These are phyloP conservation scores for Sycobia sp. DNA, from an alignment of 1,140 invertebrate species.

Conservation along the genomic window DNA sequence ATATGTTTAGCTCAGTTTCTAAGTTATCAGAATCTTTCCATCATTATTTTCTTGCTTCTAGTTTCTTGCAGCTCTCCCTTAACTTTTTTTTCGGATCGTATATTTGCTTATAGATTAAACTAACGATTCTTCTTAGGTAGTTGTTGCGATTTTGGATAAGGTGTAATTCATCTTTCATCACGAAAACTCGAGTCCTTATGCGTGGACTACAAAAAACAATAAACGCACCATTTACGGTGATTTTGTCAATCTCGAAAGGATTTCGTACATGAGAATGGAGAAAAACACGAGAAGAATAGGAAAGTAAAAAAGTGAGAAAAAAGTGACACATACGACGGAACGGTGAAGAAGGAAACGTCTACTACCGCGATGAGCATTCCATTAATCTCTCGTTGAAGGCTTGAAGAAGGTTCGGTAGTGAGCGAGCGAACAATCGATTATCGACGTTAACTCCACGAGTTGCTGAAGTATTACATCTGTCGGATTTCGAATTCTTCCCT, in stretches of 20 bases:
- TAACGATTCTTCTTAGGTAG: too few relatives aligned
- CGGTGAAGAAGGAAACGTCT: not conserved
- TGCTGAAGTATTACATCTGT: not conserved
- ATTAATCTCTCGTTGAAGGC: conserved; percentile 13
- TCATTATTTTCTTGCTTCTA: too few relatives aligned
- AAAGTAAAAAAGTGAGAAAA: not conserved
- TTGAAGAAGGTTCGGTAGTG: not conserved
- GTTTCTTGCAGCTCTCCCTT: too few relatives aligned
- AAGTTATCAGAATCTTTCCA: too few relatives aligned
- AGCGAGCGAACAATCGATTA: not conserved
- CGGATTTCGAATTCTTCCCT: not conserved
- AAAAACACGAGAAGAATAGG: not conserved
- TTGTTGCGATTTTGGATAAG: too few relatives aligned
- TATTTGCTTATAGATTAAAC: too few relatives aligned
- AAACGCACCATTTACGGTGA: conserved; percentile 2
- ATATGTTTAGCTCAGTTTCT: too few relatives aligned
- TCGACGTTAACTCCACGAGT: not conserved
- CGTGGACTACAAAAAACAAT: not conserved
- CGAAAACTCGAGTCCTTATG: too few relatives aligned
- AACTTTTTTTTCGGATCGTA: too few relatives aligned
- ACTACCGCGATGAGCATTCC: conserved; percentile 9
- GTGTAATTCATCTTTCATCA: too few relatives aligned
- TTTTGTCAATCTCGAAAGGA: not conserved
- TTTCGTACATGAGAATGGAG: too few relatives aligned
- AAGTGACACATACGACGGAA: too few relatives aligned